phyloP scores from a whole-genome alignment of 2,113 vertebrate genomes.

The Chaetorhynchus papuensis region DNA sequence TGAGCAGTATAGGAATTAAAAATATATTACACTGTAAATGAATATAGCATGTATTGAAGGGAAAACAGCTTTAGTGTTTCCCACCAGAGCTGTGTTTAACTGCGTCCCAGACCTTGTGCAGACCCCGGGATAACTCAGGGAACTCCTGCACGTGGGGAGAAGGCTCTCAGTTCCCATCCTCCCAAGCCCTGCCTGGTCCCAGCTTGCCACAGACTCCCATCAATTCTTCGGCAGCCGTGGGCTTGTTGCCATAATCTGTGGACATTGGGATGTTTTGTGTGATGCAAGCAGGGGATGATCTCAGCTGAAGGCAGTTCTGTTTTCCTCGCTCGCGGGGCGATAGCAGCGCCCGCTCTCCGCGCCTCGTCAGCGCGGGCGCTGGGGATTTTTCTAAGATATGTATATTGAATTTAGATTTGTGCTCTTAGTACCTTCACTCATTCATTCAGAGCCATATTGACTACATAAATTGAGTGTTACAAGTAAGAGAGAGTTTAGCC shows the following conservation, averaged over 20 bases:
- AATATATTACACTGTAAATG: rapidly evolving
- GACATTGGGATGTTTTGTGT: not conserved
- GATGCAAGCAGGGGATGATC: not conserved
- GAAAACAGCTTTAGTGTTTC: not conserved
- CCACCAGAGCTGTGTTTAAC: not conserved
- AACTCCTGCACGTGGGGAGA: not conserved
- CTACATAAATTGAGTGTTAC: slow-evolving; percentile 75
- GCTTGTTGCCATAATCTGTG: not conserved
- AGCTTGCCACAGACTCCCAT: not conserved
- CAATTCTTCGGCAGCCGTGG: not conserved
- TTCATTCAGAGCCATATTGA: slow-evolving; percentile 70
- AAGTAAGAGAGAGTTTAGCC: slow-evolving; percentile 75
- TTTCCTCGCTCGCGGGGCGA: not conserved
- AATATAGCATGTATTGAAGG: rapidly evolving
- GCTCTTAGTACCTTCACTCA: slow-evolving; percentile 65
- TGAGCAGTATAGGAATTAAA: not conserved
- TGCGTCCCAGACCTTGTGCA: not conserved
- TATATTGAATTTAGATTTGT: slow-evolving; percentile 69
- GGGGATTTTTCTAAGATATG: slow-evolving; percentile 55
- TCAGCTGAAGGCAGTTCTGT: not conserved
- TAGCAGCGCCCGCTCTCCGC: not conserved
- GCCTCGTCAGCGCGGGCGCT: not conserved
- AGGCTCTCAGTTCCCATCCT: not conserved
- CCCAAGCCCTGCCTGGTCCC: not conserved
- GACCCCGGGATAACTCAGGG: not conserved